Base-by-base conservation (phyloP, 2,888 invertebrate species). In the Antheraea yamamai region DNA sequence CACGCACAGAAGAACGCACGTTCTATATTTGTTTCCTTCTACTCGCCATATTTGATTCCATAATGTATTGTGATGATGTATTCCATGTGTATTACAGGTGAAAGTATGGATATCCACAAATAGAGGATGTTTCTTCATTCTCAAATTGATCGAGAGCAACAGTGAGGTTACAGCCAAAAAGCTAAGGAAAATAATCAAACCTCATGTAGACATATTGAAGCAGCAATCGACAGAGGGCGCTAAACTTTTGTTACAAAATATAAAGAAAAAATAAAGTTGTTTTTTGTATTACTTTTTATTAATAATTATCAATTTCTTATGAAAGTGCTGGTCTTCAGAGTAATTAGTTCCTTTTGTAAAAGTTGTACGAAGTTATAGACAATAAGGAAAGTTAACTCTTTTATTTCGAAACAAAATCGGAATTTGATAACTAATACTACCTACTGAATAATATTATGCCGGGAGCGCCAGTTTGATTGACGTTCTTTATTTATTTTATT, bases 41-140 rank as follows among this genome's bases (percentile, higher is more conserved):
- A 39, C 35, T 39, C 4, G 35, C 35, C 61, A 61, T 61, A 61
- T 23, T 66, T 66, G 2, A 66, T 30, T 66, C 4, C 30, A 16
- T 26, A 18, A 23, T 73, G 18, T 20, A 47, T 76, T n/a, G n/a
- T n/a, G n/a, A n/a, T n/a, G n/a, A n/a, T n/a, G n/a, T n/a, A n/a
- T n/a, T n/a, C n/a, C n/a, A n/a, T n/a, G n/a, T n/a, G n/a, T n/a
- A n/a, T 92, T 95, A 75, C 88, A 97, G 97, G 83, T 97, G 2
- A 88, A 95, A 78, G 84, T 88, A 20, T 98, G 97, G 97, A 87
- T 97, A 74, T 89, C 94, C 72, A 96, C 96, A 68, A 98, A 98
- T 84, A 95, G 98, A 79, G 97, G 97, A 0, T 97, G 97, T 82
- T 98, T 97, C 87, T 93, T 98, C 75, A 89, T 98, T 14, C 89